Base-by-base conservation (phyloP, 1,140 invertebrate species). In the Drosophila novamexicana region DNA sequence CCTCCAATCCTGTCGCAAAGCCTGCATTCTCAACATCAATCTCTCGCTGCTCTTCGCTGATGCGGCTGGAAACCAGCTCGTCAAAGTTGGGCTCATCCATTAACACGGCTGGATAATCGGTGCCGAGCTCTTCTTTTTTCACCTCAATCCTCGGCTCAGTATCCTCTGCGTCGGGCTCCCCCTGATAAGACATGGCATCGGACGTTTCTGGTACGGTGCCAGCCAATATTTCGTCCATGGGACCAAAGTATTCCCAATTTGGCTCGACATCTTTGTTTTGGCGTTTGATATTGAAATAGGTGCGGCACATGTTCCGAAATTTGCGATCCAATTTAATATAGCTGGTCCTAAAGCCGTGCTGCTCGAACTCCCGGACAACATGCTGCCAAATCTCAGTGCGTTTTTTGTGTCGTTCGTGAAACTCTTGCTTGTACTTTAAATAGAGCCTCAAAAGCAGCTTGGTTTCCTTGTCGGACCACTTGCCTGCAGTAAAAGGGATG, bases 291-390 rank as follows among this genome's bases (percentile, higher is more conserved):
- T 58, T 56, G 29, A 47, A 56, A 32, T 64, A 71, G 8, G 69
- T 71, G n/a, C 69, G 69, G 29, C 49, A 65, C 62, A 71, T 65
- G 8, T 71, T 71, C 2, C 69, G 61, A 52, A 71, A 52, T 7
- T 71, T 71, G 7, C 69, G 12, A 50, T 71, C 69, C 44, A 65
- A 7, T 8, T 36, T 71, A 9, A 71, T 65, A 16, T 65, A 65
- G 14, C 6, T 65, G 7, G 62, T 42, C 9, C 29, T 14, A 37
- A 64, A 7, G 10, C 69, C 69, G 2, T 42, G 12, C 8, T 57
- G 12, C 9, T 49, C 16, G 32, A 71, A 36, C 7, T 71, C 69
- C 1, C n/a, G 6, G 0, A 50, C 45, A 58, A 71, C 42, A 14
- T 52, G 10, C 5, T 57, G 36, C 69, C 62, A 71, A 16, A 71